Base-by-base conservation (phyloP, 2,888 invertebrate species). In the Spodoptera exigua region DNA sequence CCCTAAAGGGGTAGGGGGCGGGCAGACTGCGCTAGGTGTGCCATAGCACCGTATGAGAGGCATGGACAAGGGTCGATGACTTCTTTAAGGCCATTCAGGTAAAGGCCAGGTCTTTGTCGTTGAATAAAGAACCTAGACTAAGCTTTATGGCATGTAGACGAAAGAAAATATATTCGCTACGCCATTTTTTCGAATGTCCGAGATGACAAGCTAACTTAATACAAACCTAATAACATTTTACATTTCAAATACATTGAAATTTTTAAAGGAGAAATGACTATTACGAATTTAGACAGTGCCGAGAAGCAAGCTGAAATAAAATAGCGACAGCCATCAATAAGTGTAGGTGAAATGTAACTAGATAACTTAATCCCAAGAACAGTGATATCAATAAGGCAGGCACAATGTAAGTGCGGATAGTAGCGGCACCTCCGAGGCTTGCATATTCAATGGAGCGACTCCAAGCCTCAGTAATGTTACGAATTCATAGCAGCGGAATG, bases 1-100 rank as follows among this genome's bases (percentile, higher is more conserved):
- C 63, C 66, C 65, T 74, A 70, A 77, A 78, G 77, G 79, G 77
- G 70, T 75, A 60, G 61, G 63, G 44, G 66, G 41, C 58, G 47
- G 39, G 55, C 60, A 63, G 45, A 53, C 47, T 47, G 39, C 32
- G 34, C 73, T 66, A 61, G 68, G 74, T 61, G 68, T 34, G 70
- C 54, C 53, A 59, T 17, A 68, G 27, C n/a, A 37, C 39, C 37
- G 52, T 32, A 51, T 36, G 39, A 36, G 46, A 57, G 41, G 35
- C 48, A 51, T 39, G 43, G 35, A 51, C 74, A 37, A 44, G 40
- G 58, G 72, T 75, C 56, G 44, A 75, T 59, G 59, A 61, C 73
- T 63, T 49, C 46, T 39, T 51, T 37, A 47, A 52, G 35, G 39
- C 14, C 21, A 40, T 47, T 46, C 37, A 69, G 44, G 45, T 61